These are phyloP conservation scores for Diplodus sargus DNA, from an alignment of 2,797 vertebrate species.

Conservation along the genomic window DNA sequence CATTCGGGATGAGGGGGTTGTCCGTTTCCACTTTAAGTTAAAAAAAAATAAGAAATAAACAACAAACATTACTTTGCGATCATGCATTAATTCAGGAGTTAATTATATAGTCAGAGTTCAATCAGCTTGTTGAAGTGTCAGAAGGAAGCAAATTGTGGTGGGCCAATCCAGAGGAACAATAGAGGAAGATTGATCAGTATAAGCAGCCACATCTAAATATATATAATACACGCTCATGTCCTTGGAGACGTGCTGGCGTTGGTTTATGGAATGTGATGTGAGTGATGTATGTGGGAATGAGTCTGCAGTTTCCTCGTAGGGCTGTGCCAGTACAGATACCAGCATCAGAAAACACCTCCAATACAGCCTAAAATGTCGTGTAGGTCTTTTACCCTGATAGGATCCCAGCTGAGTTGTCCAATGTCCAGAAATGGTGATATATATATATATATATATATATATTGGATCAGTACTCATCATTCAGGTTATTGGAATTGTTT, in stretches of 20 bases:
- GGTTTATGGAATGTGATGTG: constrained; percentile 4
- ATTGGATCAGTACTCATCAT: too few relatives aligned
- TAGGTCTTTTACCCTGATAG: too few relatives aligned
- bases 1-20: too few relatives aligned
- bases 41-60: neutral
- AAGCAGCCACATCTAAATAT: constrained; percentile 21
- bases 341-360: too few relatives aligned
- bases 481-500: too few relatives aligned
- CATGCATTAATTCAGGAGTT: constrained; percentile 13
- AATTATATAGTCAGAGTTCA: constrained; percentile 45
- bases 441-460: too few relatives aligned
- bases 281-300: neutral
- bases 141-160: constrained; percentile 22
- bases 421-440: too few relatives aligned
- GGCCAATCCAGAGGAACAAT: constrained; percentile 32
- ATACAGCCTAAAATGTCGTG: too few relatives aligned
- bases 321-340: too few relatives aligned
- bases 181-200: constrained; percentile 29
- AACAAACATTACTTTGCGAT: neutral
- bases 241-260: neutral
- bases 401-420: too few relatives aligned
- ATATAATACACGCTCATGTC: neutral
- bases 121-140: constrained; percentile 32
- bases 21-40: neutral
- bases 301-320: too few relatives aligned